A percentile compares a stretch with the other conserved stretches of the same genome.
Evolutionary conservation across 2,797 vertebrate genomes (phyloP).

Genomic region (Fistularia commersonii): DNA sequence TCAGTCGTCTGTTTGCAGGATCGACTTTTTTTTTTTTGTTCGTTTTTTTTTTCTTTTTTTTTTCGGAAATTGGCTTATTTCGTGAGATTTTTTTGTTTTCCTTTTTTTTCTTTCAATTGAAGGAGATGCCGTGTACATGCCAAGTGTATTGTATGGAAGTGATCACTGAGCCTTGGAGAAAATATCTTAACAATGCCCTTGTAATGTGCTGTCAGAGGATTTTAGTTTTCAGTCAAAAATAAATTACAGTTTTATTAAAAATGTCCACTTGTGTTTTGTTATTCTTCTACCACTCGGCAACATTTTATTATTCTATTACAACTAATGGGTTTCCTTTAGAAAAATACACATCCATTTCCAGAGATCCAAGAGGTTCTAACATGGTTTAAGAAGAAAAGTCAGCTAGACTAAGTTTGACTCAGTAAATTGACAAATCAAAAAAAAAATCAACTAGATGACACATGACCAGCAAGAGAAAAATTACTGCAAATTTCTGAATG

Average conservation of each 20-base stretch:
- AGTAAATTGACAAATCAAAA: no score
- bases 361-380: no score
- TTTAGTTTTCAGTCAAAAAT: slow-evolving; percentile 76
- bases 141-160: slow-evolving; percentile 75
- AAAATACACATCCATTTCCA: no score
- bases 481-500: no score
- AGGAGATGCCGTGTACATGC: slow-evolving; percentile 72
- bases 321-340: no score
- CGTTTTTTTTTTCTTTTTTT: slow-evolving; percentile 7
- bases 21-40: slow-evolving; percentile 13
- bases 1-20: slow-evolving; percentile 51
- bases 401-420: no score
- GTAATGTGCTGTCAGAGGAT: slow-evolving; percentile 76
- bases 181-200: slow-evolving; percentile 73
- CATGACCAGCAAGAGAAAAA: no score
- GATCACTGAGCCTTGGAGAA: slow-evolving; percentile 80
- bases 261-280: slow-evolving; percentile 7
- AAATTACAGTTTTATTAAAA: slow-evolving; percentile 76
- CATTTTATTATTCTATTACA: background rate
- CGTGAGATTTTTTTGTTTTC: slow-evolving; percentile 14
- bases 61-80: slow-evolving; percentile 40
- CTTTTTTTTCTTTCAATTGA: slow-evolving; percentile 60
- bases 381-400: no score
- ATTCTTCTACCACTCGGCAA: background rate
- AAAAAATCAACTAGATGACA: no score